Base-by-base conservation (phyloP, 2,113 vertebrate genomes). In the Sphaerodactylus townsendi region DNA sequence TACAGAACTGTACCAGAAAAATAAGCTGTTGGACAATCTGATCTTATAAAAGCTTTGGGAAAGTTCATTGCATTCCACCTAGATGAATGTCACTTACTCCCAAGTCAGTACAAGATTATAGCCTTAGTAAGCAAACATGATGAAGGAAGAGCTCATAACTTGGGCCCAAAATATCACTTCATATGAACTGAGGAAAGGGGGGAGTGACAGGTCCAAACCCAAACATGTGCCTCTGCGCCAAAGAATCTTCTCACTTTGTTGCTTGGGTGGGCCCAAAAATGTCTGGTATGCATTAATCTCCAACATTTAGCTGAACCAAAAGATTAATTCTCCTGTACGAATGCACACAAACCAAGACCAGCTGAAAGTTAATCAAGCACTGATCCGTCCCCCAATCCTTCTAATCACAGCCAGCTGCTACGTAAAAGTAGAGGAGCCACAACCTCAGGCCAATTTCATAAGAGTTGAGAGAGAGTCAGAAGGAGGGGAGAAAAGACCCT, bases 391-490 rank as follows among this genome's bases (percentile, higher is more conserved):
- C 86, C 79, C 92, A 95, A 96, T 95, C 93, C 94, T 70, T 87
- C 93, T 96, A 96, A 97, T 96, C 93, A 96, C 91, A 93, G 94
- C 92, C 97, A 97, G 96, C 96, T 97, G 96, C 93, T 92, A 77
- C 87, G 89, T 86, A 94, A 92, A 94, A 89, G 91, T 93, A 85
- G 91, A 92, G 90, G 92, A 70, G 86, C 92, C 95, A 95, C 86
- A 89, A 91, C 92, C 93, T 89, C 46, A 80, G 92, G 95, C 95
- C 95, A 81, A 89, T 85, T 85, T 75, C 30, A 10, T 30, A 25
- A 25, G 90, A 92, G 88, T 86, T 88, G 91, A 53, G 66, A 75
- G 30, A 59, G 83, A 69, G 37, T n/a, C 53, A 71, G 64, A 33
- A 13, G 17, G 71, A 86, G 87, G 66, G 48, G 80, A 75, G 87